Evolutionary conservation across 1,140 invertebrate species (phyloP).

Genomic region (Diachasmimorpha longicaudata): DNA sequence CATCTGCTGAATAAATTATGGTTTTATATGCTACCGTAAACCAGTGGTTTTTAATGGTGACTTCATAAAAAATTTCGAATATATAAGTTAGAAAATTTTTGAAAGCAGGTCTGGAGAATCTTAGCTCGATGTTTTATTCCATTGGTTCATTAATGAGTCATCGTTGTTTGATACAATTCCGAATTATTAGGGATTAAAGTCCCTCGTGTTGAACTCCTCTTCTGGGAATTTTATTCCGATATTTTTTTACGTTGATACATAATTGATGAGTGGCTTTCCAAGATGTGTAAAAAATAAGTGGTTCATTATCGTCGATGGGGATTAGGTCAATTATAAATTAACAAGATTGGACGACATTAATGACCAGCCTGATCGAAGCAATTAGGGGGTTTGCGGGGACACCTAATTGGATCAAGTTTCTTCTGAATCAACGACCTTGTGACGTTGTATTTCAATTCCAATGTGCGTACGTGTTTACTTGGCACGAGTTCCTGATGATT

Average conservation of each 20-base stretch:
- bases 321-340: background rate
- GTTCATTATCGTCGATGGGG: background rate
- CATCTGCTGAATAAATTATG: constrained; percentile 60
- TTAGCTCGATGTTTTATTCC: no score
- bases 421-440: background rate
- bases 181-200: no score
- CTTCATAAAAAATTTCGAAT: no score
- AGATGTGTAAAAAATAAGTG: background rate
- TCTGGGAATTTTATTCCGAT: no score
- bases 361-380: background rate
- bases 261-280: background rate
- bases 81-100: no score
- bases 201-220: no score
- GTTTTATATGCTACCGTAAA: constrained; percentile 53
- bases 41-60: background rate
- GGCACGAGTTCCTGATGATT: background rate
- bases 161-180: no score
- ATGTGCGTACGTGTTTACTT: background rate
- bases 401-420: background rate
- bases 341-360: background rate
- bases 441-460: background rate
- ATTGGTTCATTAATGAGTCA: no score
- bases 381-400: background rate
- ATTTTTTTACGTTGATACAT: background rate
- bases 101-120: no score